A percentile compares a stretch with the other conserved stretches of the same genome.
These are phyloP conservation scores for Scleropages formosus DNA, from an alignment of 2,797 vertebrate species.

Conservation along the genomic window DNA sequence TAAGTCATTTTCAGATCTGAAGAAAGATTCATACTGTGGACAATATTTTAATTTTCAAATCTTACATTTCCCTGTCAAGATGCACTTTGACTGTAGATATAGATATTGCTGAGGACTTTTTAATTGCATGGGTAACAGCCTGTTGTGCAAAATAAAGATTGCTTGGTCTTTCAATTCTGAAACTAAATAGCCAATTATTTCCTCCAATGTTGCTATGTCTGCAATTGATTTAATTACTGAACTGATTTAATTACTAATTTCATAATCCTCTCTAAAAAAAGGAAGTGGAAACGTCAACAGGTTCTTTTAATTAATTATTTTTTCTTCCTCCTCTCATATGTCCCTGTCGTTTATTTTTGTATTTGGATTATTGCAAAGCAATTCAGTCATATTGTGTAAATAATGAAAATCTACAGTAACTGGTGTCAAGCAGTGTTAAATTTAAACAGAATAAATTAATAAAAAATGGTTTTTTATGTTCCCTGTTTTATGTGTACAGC, in stretches of 20 bases:
- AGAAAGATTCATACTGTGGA: too few species aligned
- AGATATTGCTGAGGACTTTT: background rate
- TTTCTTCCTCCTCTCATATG: background rate
- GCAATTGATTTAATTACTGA: background rate
- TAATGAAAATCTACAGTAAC: too few species aligned
- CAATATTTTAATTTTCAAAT: background rate
- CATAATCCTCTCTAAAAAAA: background rate
- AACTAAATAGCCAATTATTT: background rate
- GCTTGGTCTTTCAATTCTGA: background rate
- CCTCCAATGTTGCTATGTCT: background rate
- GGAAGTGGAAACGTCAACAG: too few species aligned
- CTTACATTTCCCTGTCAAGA: background rate
- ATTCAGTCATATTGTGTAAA: too few species aligned
- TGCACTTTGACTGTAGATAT: background rate
- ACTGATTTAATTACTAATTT: background rate
- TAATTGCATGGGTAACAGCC: background rate
- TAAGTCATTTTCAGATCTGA: background rate
- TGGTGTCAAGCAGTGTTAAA: background rate
- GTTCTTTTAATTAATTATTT: too few species aligned
- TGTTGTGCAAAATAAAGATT: background rate
- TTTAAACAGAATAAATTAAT: too few species aligned
- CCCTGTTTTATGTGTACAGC: too few species aligned
- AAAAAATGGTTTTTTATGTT: too few species aligned
- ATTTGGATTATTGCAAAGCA: too few species aligned
- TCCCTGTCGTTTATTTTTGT: too few species aligned